Percentiles rank a stretch among this genome's conserved stretches.
Evolutionary conservation across 2,888 invertebrate species (phyloP).

Genomic region (Drosophila multiciliata): DNA sequence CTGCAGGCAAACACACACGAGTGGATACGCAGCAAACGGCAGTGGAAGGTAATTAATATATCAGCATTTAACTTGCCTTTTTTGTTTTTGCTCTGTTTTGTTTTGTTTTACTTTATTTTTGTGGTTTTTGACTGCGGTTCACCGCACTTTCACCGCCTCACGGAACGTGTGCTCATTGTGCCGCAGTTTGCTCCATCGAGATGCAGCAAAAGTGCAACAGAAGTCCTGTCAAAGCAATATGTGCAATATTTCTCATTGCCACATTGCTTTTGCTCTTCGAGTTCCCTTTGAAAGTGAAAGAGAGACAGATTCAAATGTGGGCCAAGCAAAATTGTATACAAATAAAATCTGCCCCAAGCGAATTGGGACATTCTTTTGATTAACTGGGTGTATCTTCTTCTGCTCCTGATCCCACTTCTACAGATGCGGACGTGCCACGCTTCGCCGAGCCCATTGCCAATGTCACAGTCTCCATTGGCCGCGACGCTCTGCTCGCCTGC

Average conservation of each 20-base stretch:
- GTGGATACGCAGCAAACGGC: conserved; percentile 82
- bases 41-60: conserved; percentile 83
- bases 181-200: conserved; percentile 45
- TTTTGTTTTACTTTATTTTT: conserved; percentile 4
- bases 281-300: conserved; percentile 13
- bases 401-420: conserved; percentile 5
- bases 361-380: not conserved
- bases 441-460: conserved; percentile 96
- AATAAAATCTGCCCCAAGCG: conserved; percentile 35
- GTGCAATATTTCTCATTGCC: conserved; percentile 28
- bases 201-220: conserved; percentile 33
- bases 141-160: conserved; percentile 41
- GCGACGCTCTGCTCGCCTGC: conserved; percentile 94
- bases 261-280: conserved; percentile 34
- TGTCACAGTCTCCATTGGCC: conserved; percentile 94
- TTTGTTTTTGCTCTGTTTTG: conserved; percentile 1
- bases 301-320: conserved; percentile 41
- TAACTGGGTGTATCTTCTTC: conserved; percentile 21
- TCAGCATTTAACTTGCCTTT: conserved; percentile 39
- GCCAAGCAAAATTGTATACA: conserved; percentile 36
- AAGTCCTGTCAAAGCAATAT: conserved; percentile 44
- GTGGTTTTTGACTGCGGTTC: conserved; percentile 12
- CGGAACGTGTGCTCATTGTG: conserved; percentile 57
- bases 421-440: conserved; percentile 87
- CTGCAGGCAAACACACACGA: conserved; percentile 84